Evolutionary conservation across 1,140 invertebrate genomes (phyloP), one percentile per base, ranked within the genome.

Genomic region (Tetramorium simillimum): DNA sequence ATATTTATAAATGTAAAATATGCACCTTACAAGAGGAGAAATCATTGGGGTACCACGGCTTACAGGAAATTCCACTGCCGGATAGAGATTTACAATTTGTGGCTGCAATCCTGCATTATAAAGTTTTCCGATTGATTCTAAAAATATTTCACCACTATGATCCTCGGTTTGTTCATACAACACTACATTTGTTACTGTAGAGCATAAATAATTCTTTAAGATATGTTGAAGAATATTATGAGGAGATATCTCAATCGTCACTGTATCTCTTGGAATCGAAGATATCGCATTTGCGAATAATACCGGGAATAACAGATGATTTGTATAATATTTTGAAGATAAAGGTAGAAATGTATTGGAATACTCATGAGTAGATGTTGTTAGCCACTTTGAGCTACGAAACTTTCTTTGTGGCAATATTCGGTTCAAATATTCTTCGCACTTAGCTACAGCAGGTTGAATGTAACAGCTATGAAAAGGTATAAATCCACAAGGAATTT

Each of bases 271-370:
- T 0, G 98, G 98, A 58, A 99, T 96, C 62, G 97, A 95, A 16
- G 96, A 95, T 4, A 97, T 95, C 1, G 97, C 97, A 94, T 99
- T 98, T 92, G 98, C 97, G 91, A 99, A 99, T 2, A 98, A 95
- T 0, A 99, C 98, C 40, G 98, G 97, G 88, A 95, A 97, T 63
- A 98, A 94, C 12, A 99, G 95, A 94, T 99, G 99, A 93, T 99
- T 99, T 1, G 98, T 98, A 92, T 98, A 98, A 93, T 99, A 99
- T 90, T 98, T 97, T 10, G 98, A 97, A 0, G 98, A 99, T 1
- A 60, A 60, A 60, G 97, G 98, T 21, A 96, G 92, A 84, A 96
- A 95, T 3, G 97, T 96, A 16, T 98, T 96, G 0, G 98, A 99
- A 0, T 14, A 98, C 97, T 89, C 97, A 98, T 0, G 99, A 95